These are phyloP conservation scores for Rhinolophus ferrumequinum DNA, from an alignment of 2,113 vertebrate genomes.

Conservation along the genomic window DNA sequence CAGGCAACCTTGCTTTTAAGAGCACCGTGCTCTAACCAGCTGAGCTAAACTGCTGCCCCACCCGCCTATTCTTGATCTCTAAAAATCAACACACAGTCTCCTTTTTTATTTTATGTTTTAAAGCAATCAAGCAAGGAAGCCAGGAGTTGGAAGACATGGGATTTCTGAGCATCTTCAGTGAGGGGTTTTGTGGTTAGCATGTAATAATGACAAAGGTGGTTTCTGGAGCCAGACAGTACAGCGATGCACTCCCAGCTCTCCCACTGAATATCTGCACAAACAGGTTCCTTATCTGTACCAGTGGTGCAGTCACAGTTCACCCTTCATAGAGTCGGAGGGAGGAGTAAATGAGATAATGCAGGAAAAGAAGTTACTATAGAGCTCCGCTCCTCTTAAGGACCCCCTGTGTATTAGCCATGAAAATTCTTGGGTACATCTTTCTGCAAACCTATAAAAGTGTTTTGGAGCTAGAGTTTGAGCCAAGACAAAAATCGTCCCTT, in stretches of 20 bases:
- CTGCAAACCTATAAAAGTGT: not conserved
- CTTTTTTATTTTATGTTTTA: not conserved
- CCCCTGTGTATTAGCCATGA: not conserved
- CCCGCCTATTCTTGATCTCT: not conserved
- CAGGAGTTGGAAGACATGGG: not conserved
- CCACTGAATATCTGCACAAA: no score
- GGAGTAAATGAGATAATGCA: not conserved
- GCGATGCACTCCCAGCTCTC: not conserved
- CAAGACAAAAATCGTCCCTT: not conserved
- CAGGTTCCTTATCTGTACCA: not conserved
- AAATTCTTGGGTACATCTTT: not conserved
- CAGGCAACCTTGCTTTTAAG: no score
- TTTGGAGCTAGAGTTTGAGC: not conserved
- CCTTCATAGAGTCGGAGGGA: not conserved
- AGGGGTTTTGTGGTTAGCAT: not conserved
- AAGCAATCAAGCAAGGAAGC: not conserved
- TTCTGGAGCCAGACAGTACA: not conserved
- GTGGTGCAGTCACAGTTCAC: not conserved
- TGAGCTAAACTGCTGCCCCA: no score
- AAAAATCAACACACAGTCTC: not conserved
- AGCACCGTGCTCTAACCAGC: no score
- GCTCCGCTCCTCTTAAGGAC: not conserved
- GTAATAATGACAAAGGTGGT: no score
- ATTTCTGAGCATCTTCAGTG: not conserved
- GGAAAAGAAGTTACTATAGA: not conserved